Conservation (phyloP, 2,797 vertebrate species). For the Neomorphus geoffroyi region DNA sequence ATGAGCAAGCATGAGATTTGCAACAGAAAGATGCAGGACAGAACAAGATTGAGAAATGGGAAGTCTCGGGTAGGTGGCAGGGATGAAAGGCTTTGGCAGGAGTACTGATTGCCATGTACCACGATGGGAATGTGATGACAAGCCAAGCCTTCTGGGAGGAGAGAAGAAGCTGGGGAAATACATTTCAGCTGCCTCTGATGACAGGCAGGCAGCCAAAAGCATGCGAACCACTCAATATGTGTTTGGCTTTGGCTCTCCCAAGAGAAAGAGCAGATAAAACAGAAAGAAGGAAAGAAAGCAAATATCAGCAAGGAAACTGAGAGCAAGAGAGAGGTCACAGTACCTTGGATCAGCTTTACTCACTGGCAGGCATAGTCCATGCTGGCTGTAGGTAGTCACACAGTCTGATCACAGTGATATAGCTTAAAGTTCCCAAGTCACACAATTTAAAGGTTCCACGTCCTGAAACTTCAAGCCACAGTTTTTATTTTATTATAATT, state of each 20-base stretch:
- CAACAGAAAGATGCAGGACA: background rate
- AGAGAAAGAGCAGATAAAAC: background rate
- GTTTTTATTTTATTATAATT: background rate
- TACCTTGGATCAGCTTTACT: background rate
- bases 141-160: background rate
- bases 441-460: background rate
- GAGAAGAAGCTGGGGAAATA: background rate
- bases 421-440: background rate
- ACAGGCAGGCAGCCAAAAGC: background rate
- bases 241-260: background rate
- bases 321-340: background rate
- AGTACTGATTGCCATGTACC: rapidly evolving
- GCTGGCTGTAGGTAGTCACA: rapidly evolving
- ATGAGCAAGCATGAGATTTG: background rate
- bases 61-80: background rate
- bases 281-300: background rate
- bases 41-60: background rate
- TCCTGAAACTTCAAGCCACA: background rate
- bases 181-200: rapidly evolving
- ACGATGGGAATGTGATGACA: rapidly evolving
- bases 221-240: rapidly evolving
- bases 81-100: background rate
- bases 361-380: background rate
- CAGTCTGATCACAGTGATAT: background rate
- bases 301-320: background rate